Evolutionary conservation across 2,888 invertebrate genomes (phyloP).

Genomic region (Periphyllus acericola): DNA sequence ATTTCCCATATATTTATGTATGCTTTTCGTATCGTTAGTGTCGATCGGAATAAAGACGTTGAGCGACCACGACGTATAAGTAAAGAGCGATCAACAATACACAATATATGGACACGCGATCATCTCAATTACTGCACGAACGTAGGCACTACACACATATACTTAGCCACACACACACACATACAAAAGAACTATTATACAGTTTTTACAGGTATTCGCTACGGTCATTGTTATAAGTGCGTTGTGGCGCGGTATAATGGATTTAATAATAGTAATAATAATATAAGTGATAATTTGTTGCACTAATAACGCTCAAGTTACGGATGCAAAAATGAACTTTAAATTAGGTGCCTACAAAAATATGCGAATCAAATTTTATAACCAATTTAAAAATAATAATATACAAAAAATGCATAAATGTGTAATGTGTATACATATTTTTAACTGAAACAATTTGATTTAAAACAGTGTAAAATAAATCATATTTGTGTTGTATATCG

Average conservation of each 20-base stretch:
- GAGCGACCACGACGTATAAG: conserved; percentile 6
- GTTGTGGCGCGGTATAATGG: background rate
- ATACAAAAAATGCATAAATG: no score
- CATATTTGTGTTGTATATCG: no score
- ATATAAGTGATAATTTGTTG: no score
- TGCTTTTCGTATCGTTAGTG: background rate
- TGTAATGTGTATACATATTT: no score
- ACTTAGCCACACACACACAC: background rate
- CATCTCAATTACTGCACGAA: conserved; percentile 1
- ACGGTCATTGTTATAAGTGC: background rate
- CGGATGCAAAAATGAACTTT: no score
- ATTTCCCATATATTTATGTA: no score
- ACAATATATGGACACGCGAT: background rate
- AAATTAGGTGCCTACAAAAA: no score
- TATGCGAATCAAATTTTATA: no score
- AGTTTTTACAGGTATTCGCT: conserved; percentile 28
- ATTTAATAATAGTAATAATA: background rate
- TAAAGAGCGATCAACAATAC: background rate
- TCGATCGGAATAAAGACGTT: conserved; percentile 9
- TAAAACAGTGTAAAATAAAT: no score
- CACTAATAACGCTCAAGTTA: no score
- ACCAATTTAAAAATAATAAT: no score
- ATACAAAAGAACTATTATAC: conserved; percentile 47
- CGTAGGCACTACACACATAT: background rate
- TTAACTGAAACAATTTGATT: no score